A percentile compares a stretch with the other conserved stretches of the same genome.
These are phyloP conservation scores for Drosophila gaucha DNA, from an alignment of 2,888 invertebrate genomes.

Conservation along the genomic window DNA sequence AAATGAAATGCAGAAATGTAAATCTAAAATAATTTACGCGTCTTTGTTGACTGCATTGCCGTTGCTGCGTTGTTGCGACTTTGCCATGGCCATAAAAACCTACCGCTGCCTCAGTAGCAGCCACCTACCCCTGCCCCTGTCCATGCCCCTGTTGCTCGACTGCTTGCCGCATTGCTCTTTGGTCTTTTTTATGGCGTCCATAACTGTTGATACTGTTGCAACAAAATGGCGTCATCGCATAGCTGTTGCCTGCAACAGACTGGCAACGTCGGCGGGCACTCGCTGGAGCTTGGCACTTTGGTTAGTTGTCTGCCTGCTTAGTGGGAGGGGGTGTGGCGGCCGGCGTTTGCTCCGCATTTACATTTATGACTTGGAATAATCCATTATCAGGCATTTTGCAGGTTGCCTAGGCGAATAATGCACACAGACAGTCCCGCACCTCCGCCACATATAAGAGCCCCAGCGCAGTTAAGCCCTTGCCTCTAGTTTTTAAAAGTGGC, in stretches of 20 bases:
- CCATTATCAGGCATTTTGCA: slow-evolving; percentile 79
- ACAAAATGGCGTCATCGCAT: slow-evolving; percentile 72
- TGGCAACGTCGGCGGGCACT: not conserved
- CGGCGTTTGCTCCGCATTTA: slow-evolving; percentile 61
- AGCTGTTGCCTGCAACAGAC: slow-evolving; percentile 27
- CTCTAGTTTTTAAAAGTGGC: slow-evolving; percentile 72
- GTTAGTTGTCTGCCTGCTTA: slow-evolving; percentile 27
- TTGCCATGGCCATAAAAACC: slow-evolving; percentile 48
- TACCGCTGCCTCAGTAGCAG: slow-evolving; percentile 34
- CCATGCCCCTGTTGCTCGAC: not conserved
- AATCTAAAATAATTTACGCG: slow-evolving; percentile 83
- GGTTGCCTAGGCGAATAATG: slow-evolving; percentile 76
- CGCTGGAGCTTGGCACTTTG: slow-evolving; percentile 30
- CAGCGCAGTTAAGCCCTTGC: slow-evolving; percentile 58
- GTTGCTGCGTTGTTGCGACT: slow-evolving; percentile 40
- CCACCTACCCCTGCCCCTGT: not conserved
- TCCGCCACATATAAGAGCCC: slow-evolving; percentile 5
- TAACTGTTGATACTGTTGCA: slow-evolving; percentile 69
- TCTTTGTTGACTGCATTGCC: slow-evolving; percentile 77
- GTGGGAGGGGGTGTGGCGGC: not conserved
- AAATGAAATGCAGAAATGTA: slow-evolving; percentile 82
- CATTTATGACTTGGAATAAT: slow-evolving; percentile 79
- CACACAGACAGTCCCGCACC: slow-evolving; percentile 32
- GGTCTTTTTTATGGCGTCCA: slow-evolving; percentile 39
- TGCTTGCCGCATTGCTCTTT: slow-evolving; percentile 38